These are phyloP conservation scores for Alosa alosa DNA, from an alignment of 2,113 vertebrate genomes.

Conservation along the genomic window DNA sequence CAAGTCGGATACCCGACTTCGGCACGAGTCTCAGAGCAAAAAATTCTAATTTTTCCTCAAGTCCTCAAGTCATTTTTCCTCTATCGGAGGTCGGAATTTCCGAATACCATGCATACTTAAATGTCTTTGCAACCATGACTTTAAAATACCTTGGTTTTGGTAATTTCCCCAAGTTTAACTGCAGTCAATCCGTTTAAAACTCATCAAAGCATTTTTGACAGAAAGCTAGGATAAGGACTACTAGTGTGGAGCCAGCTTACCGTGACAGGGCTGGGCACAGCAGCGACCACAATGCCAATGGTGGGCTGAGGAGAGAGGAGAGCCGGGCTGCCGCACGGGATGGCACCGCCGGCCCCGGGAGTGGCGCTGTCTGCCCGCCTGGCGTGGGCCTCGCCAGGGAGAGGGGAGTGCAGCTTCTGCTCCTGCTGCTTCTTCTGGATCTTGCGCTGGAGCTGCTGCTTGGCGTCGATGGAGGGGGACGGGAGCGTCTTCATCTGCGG, in stretches of 20 bases:
- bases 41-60: too few relatives aligned
- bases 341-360: conserved; percentile 70
- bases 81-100: too few relatives aligned
- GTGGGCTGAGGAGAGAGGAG: conserved; percentile 90
- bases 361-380: conserved; percentile 76
- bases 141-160: too few relatives aligned
- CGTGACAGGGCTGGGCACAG: conserved; percentile 91
- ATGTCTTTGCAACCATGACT: too few relatives aligned
- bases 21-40: too few relatives aligned
- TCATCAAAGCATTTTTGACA: too few relatives aligned
- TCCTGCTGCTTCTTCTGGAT: conserved; percentile 99
- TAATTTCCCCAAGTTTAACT: too few relatives aligned
- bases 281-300: conserved; percentile 88
- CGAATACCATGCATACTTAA: too few relatives aligned
- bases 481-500: conserved; percentile 86
- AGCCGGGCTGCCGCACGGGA: conserved; percentile 85
- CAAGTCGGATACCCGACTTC: too few relatives aligned
- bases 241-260: conserved; percentile 63
- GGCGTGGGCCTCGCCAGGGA: conserved; percentile 79
- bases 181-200: too few relatives aligned
- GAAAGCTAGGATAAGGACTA: too few relatives aligned
- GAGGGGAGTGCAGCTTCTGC: conserved; percentile 91
- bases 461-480: conserved; percentile 89
- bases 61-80: too few relatives aligned
- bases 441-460: conserved; percentile 97